Percentiles rank a stretch among this genome's conserved stretches.
These are phyloP conservation scores for Micoletzkya japonica DNA, from an alignment of 2,888 invertebrate genomes.

Conservation along the genomic window DNA sequence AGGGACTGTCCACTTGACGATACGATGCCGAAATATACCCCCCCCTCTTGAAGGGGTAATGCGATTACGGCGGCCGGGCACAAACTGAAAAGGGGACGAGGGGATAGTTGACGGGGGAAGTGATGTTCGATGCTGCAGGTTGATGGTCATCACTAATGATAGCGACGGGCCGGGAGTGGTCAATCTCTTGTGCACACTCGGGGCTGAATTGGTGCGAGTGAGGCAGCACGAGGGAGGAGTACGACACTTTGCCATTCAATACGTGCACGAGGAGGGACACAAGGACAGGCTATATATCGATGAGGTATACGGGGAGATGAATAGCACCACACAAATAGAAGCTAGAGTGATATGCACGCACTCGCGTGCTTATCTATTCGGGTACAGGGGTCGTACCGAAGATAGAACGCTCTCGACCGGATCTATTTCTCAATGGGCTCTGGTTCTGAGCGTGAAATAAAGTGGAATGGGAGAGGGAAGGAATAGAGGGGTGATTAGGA, in stretches of 20 bases:
- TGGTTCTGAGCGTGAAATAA: background rate
- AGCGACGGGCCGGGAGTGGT: slow-evolving; percentile 23
- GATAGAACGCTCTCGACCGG: too few species aligned
- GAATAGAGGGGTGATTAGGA: background rate
- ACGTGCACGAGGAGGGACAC: slow-evolving; percentile 27
- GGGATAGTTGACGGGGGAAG: background rate
- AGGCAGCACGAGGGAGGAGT: slow-evolving; percentile 27
- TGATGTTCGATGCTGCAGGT: background rate
- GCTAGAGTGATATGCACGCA: background rate
- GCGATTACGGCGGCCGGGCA: background rate
- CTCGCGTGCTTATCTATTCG: too few species aligned
- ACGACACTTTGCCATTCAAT: slow-evolving; percentile 27
- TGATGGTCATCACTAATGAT: slow-evolving; percentile 26
- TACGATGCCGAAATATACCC: background rate
- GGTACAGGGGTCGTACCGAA: too few species aligned
- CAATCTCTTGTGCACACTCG: slow-evolving; percentile 15
- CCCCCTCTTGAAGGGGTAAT: background rate
- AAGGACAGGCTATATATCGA: slow-evolving; percentile 27
- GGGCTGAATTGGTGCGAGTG: slow-evolving; percentile 21
- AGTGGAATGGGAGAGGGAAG: background rate
- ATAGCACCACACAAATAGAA: background rate
- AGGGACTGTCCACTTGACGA: background rate
- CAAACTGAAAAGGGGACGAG: background rate
- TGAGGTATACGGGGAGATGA: slow-evolving; percentile 10
- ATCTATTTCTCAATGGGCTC: background rate